Evolutionary conservation across 2,797 vertebrate genomes (phyloP).

Genomic region (Prunella strophiata): DNA sequence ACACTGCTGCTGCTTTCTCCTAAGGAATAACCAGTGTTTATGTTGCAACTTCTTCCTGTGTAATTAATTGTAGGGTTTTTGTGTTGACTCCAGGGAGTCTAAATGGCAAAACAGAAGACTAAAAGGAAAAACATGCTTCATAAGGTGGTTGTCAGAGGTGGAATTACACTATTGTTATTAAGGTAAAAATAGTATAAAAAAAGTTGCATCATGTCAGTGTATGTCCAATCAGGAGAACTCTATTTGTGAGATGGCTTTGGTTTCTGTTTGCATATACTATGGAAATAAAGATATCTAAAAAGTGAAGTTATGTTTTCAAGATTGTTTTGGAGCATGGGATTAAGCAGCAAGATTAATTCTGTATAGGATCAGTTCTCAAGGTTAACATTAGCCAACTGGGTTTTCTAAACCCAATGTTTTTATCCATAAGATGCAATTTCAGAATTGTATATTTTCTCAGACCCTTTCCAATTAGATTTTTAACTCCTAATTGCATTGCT

Average conservation of each 20-base stretch:
- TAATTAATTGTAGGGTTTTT: conserved; percentile 38
- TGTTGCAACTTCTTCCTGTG: conserved; percentile 32
- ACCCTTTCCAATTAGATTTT: not conserved
- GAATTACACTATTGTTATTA: not conserved
- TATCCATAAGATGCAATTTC: not conserved
- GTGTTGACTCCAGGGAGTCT: conserved; percentile 18
- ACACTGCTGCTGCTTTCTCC: not conserved
- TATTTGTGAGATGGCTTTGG: not conserved
- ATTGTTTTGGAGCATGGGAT: conserved; percentile 19
- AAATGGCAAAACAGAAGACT: not conserved
- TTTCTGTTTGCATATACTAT: not conserved
- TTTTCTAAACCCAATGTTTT: not conserved
- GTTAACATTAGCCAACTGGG: not conserved
- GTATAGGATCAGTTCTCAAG: not conserved
- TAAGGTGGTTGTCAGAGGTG: not conserved
- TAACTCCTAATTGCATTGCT: not conserved
- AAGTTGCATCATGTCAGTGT: not conserved
- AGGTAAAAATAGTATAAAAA: not conserved
- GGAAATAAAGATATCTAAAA: not conserved
- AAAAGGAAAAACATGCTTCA: not conserved
- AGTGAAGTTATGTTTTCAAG: not conserved
- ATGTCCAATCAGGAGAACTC: not conserved
- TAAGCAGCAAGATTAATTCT: conserved; percentile 7
- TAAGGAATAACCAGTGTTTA: conserved; percentile 42
- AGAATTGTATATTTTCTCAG: not conserved